Evolutionary conservation across 2,113 vertebrate genomes (phyloP), one percentile per base, ranked within the genome.

Genomic region (Lates calcarifer): DNA sequence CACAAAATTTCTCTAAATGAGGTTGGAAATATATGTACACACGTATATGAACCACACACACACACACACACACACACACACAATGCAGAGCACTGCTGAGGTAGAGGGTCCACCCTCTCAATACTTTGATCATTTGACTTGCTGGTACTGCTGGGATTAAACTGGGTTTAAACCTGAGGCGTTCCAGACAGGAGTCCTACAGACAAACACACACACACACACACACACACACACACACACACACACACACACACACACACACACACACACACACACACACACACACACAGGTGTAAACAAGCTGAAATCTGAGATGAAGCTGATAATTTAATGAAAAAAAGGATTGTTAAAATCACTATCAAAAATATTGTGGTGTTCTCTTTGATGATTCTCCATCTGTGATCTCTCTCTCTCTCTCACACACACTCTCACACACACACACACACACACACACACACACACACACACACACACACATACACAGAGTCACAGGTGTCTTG

Each of bases 121-220:
- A 64, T 31, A 64, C 33, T 62, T 72, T 81, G 68, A 85, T 66
- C 29, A 37, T 73, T 79, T 55, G 29, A 57, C 45, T 24, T 28
- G 28, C 45, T 62, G 47, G 43, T 29, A 70, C 18, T 63, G 66
- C 67, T 81, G 39, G 1, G 35, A 81, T 71, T 74, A 84, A 71
- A 75, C 61, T 63, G 28, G 58, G 28, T 49, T 60, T 43, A 74
- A 74, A 81, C 65, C 53, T 13, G 12, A 62, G 24, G 58, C 63
- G 1, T 66, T 78, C 5, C 45, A 68, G 24, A 56, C 63, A 64
- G 22, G 10, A 29, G 26, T 33, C 4, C 6, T 10, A 61, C 47
- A 71, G 2, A 29, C 18, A 63, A 35, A 68, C 15, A 55, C 17
- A 18, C 47, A 55, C 51, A 35, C 22, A 57, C 58, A 47, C 7